These are phyloP conservation scores for Luffia ferchaultella DNA, from an alignment of 2,888 invertebrate species.

Conservation along the genomic window DNA sequence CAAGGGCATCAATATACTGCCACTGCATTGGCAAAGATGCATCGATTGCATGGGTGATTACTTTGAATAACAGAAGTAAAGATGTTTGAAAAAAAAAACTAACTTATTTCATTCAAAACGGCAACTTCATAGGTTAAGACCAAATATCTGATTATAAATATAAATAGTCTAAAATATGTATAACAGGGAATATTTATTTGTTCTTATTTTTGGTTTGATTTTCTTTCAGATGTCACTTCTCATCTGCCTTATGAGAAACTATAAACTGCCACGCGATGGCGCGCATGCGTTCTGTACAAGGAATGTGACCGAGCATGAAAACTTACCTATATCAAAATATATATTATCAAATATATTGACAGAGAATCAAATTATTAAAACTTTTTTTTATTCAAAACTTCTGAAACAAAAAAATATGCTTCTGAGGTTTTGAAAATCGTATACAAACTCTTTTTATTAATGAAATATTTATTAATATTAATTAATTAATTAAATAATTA, in stretches of 20 bases:
- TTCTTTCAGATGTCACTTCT: slow-evolving; percentile 90
- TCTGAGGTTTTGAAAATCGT: too few relatives aligned
- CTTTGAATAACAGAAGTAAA: too few relatives aligned
- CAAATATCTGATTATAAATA: not conserved
- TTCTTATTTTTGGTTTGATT: slow-evolving; percentile 26
- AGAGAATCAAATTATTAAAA: too few relatives aligned
- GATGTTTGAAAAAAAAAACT: too few relatives aligned
- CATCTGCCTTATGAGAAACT: slow-evolving; percentile 93
- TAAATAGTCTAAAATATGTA: not conserved
- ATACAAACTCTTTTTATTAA: too few relatives aligned
- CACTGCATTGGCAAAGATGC: too few relatives aligned
- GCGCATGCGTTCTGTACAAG: slow-evolving; percentile 11
- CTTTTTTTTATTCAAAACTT: too few relatives aligned
- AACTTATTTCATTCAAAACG: not conserved
- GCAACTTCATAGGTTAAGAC: too few relatives aligned
- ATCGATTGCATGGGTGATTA: too few relatives aligned
- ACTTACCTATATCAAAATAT: not conserved
- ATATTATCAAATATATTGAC: not conserved
- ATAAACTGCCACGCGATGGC: slow-evolving; percentile 64
- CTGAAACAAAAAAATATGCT: too few relatives aligned
- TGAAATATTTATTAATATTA: not conserved
- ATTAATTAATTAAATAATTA: not conserved
- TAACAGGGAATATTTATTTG: slow-evolving; percentile 9
- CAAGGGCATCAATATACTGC: too few relatives aligned
- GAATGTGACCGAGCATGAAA: not conserved